phyloP scores from a whole-genome alignment of 2,797 vertebrate genomes.

The Clarias laeviceps region DNA sequence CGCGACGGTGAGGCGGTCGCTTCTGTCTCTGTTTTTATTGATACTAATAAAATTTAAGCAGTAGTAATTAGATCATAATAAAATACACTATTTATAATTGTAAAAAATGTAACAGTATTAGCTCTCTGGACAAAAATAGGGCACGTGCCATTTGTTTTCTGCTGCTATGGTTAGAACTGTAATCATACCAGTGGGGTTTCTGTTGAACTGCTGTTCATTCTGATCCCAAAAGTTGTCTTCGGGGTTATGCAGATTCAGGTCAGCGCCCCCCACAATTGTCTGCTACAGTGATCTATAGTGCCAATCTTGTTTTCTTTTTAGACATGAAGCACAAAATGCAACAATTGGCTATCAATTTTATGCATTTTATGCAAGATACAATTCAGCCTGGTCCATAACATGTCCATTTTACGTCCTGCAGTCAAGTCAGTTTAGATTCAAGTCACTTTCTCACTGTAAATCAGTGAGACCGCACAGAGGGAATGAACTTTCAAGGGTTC shows the following conservation, averaged over 20 bases:
- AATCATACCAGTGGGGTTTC: background rate
- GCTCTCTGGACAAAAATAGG: background rate
- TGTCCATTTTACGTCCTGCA: background rate
- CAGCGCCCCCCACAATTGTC: background rate
- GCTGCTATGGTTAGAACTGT: background rate
- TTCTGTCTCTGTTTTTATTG: background rate
- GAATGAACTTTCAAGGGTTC: background rate
- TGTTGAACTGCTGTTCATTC: background rate
- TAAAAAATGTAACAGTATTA: background rate
- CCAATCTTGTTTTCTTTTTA: background rate
- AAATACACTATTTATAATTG: background rate
- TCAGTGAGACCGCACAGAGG: background rate
- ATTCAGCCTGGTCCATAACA: background rate
- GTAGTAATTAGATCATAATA: background rate
- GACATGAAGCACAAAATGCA: background rate
- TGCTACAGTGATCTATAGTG: background rate
- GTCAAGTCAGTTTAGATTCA: background rate
- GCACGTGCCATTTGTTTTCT: background rate
- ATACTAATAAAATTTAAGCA: background rate
- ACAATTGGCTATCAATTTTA: background rate
- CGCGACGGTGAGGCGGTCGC: conserved; percentile 87
- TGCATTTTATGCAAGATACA: background rate
- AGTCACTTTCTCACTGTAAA: background rate
- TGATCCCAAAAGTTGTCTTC: background rate
- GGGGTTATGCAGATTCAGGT: background rate